A percentile compares a stretch with the other conserved stretches of the same genome.
Evolutionary conservation across 2,113 vertebrate genomes (phyloP).

Genomic region (rabbit (Oryctolagus cuniculus)): DNA sequence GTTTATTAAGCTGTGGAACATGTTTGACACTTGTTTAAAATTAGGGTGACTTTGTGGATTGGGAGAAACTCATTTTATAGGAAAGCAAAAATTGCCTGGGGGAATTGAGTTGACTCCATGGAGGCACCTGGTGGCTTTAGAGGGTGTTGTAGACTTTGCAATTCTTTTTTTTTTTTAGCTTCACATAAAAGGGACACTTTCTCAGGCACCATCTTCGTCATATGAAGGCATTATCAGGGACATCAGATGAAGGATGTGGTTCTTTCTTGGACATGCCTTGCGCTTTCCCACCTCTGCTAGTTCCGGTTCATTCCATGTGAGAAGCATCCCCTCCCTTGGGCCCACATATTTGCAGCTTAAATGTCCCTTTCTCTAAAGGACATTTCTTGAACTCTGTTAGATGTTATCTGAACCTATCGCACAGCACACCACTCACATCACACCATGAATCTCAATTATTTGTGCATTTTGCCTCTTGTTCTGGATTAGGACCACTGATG

Average conservation of each 20-base stretch:
- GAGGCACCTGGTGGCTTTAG: neutral
- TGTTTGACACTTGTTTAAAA: constrained; percentile 25
- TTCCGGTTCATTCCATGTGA: neutral
- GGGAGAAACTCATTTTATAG: constrained; percentile 30
- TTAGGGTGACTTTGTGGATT: neutral
- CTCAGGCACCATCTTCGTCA: neutral
- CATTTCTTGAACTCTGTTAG: neutral
- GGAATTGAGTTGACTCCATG: neutral
- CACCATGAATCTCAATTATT: constrained; percentile 31
- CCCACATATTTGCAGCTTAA: neutral
- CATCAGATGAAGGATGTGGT: neutral
- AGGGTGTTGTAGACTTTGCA: neutral
- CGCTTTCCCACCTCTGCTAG: neutral
- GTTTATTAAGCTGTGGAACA: constrained; percentile 9
- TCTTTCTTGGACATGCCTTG: constrained; percentile 25
- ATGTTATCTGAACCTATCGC: constrained; percentile 40
- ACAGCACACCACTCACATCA: neutral
- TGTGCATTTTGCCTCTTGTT: constrained; percentile 25
- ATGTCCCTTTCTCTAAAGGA: neutral
- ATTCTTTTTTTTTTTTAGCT: neutral
- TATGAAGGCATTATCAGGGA: neutral
- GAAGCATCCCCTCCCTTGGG: neutral
- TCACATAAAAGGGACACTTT: neutral
- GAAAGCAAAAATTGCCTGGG: neutral
- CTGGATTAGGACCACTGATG: neutral